These are phyloP conservation scores for Poeciliopsis gracilis DNA, from an alignment of 2,797 vertebrate genomes.

Conservation along the genomic window DNA sequence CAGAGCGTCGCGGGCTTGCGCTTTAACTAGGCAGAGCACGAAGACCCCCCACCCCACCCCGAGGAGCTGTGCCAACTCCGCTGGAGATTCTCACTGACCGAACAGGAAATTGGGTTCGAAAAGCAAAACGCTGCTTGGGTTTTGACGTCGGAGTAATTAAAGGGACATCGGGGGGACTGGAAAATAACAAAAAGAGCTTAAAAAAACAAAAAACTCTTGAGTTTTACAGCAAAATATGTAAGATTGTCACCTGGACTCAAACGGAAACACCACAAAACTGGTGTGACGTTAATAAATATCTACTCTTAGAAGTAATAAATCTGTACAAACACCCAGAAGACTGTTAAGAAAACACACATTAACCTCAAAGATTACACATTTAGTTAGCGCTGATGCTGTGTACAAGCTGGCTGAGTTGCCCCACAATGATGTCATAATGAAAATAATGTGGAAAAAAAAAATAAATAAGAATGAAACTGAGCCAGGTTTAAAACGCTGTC, in stretches of 20 bases:
- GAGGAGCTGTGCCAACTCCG: conserved; percentile 15
- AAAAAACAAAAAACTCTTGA: not conserved
- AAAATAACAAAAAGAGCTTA: not conserved
- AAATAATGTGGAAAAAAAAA: not conserved
- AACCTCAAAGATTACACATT: conserved; percentile 1
- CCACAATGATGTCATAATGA: not conserved
- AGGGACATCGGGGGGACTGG: not conserved
- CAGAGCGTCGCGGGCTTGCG: conserved; percentile 8
- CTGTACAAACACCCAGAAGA: not conserved
- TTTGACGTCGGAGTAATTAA: conserved; percentile 3
- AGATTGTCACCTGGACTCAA: conserved; percentile 3
- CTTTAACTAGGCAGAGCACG: not conserved
- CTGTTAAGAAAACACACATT: conserved; percentile 11
- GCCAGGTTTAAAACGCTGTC: not conserved
- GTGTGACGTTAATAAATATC: conserved; percentile 10
- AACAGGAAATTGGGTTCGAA: not conserved
- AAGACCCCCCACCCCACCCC: not conserved
- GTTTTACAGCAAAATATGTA: conserved; percentile 7
- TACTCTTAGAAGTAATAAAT: conserved; percentile 7
- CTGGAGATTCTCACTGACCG: not conserved
- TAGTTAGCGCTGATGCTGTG: not conserved
- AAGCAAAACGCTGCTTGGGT: not conserved
- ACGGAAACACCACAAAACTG: not conserved
- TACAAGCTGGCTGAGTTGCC: not conserved
- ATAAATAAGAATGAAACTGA: not conserved